Evolutionary conservation across 2,888 invertebrate species (phyloP), one percentile per base, ranked within the genome.

Genomic region (Auanema sp.): DNA sequence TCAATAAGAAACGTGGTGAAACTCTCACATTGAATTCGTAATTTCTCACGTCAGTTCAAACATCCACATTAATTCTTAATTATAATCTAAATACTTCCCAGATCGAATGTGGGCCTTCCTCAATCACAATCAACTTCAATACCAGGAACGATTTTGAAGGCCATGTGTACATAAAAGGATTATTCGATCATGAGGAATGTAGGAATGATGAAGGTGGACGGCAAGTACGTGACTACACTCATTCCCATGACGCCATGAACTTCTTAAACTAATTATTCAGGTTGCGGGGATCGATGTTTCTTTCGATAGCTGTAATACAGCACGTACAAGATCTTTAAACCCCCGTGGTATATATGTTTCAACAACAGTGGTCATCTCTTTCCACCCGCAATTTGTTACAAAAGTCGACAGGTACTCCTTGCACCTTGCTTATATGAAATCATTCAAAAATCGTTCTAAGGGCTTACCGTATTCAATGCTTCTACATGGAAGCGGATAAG

Each of bases 381-480:
- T 83, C 78, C 83, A 83, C 52, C 83, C 83, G 1, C 81, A 80
- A 63, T 81, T 81, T 65, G 78, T 82, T 53, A 81, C 81, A 47
- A 81, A 81, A 69, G 75, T 72, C n/a, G 70, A 70, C 60, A 57
- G 69, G 69, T 69, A 63, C 6, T 56, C 49, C 23, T 56, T 18
- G n/a, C 44, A 25, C 14, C 33, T 5, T n/a, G n/a, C n/a, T 18
- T 51, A 24, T 18, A 18, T 6, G 6, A 3, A 18, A n/a, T n/a
- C n/a, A n/a, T n/a, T n/a, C n/a, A n/a, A n/a, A n/a, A n/a, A n/a
- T 33, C 33, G 33, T 33, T 3, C 8, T 33, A 33, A 58, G 80
- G 33, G 79, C 78, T 58, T 80, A 80, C 68, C 70, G 73, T 14
- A 71, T 79, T 50, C 79, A 79, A 64, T 79, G 79, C 66, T 79